Conservation (phyloP, 2,888 invertebrate genomes). For the Apamea epomidion region DNA sequence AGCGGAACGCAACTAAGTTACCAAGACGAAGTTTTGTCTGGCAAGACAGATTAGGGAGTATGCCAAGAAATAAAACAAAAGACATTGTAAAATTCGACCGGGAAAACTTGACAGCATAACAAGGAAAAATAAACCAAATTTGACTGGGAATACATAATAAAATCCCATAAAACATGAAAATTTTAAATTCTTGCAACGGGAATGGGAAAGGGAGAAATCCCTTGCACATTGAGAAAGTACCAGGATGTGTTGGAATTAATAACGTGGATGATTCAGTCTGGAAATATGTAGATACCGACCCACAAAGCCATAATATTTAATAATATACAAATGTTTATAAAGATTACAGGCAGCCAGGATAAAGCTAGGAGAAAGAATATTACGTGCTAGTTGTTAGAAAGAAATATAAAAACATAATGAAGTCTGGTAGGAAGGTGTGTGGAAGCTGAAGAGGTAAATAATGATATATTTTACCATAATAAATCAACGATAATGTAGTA, state of each 20-base stretch:
- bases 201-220: too few species aligned
- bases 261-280: constrained; percentile 43
- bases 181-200: background rate
- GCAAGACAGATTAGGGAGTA: constrained; percentile 8
- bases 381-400: background rate
- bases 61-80: constrained; percentile 36
- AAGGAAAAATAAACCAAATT: background rate
- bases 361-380: background rate
- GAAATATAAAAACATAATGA: constrained; percentile 23
- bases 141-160: background rate
- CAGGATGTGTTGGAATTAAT: constrained; percentile 45
- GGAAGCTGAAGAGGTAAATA: constrained; percentile 4
- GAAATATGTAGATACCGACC: constrained; percentile 32
- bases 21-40: constrained; percentile 33
- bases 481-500: constrained; percentile 19
- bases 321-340: constrained; percentile 33
- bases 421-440: background rate
- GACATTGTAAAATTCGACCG: background rate
- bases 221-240: constrained; percentile 2
- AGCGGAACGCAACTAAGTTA: background rate
- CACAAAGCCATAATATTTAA: constrained; percentile 37
- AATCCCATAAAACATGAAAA: constrained; percentile 3
- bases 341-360: background rate
- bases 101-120: background rate
- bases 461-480: background rate